Evolutionary conservation across 2,797 vertebrate genomes (phyloP), one percentile per base, ranked within the genome.

Genomic region (Neostethus bicornis): DNA sequence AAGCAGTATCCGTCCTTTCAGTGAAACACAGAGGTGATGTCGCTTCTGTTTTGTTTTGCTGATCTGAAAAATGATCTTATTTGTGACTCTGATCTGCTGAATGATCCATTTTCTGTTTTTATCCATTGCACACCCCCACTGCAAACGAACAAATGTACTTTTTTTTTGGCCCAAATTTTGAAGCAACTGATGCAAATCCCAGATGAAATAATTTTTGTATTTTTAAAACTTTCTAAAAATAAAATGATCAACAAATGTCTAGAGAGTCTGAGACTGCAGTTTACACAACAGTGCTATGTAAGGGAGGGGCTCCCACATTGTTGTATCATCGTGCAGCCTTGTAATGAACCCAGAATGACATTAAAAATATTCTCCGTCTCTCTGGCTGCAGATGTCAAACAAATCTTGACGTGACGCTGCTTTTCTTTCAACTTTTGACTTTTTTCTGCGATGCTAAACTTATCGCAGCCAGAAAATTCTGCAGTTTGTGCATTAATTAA

Each of bases 321-420:
- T 35, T 63, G 29, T 67, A 51, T 72, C 35, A 79, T 68, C 74
- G 67, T 56, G 56, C 32, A 64, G 63, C 55, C 44, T 51, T 58
- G 73, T 54, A 68, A 80, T 67, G 16, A 48, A 75, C 75, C 55
- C 49, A 69, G n/a, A n/a, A 24, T 73, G 59, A 66, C 51, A 78
- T 60, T 41, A 51, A 47, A 62, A 25, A 63, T 39, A 32, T n/a
- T 57, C 52, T 51, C 57, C 8, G 23, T 52, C 37, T 69, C 35
- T 57, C 38, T 53, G 46, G 51, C 66, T 70, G 57, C 45, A 64
- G 35, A 5, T 24, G 35, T 54, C 32, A 43, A n/a, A 63, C 51
- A 62, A 53, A 45, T 38, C 28, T 47, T 41, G 51, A 19, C 41
- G 63, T 60, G 14, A 61, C 8, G 3, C 54, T 49, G 58, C 39